Evolutionary conservation across 2,888 invertebrate genomes (phyloP).

Genomic region (Tridacna gigas): DNA sequence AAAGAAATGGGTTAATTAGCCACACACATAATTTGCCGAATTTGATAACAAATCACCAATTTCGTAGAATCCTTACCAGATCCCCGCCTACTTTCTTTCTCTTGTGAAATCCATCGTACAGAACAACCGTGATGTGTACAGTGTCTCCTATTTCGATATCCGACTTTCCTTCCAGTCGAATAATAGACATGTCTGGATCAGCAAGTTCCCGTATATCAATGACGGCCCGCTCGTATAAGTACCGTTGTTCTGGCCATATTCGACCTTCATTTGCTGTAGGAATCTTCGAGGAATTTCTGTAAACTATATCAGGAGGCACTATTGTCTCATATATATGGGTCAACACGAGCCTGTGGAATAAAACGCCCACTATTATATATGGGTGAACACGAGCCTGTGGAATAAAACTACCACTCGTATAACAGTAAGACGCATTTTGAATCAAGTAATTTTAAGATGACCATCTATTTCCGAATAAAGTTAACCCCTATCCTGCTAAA

Average conservation of each 20-base stretch:
- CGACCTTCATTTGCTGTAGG: constrained; percentile 31
- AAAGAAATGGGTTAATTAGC: too few relatives aligned
- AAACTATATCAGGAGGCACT: constrained; percentile 21
- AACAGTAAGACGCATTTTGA: too few relatives aligned
- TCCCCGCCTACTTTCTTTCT: constrained; percentile 45
- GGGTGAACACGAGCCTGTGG: too few relatives aligned
- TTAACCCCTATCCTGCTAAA: too few relatives aligned
- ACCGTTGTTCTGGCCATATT: constrained; percentile 39
- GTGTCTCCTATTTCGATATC: constrained; percentile 33
- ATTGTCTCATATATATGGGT: background rate
- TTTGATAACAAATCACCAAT: too few relatives aligned
- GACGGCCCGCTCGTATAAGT: constrained; percentile 19
- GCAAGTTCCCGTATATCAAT: constrained; percentile 25
- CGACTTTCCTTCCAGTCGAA: constrained; percentile 34
- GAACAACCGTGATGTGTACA: constrained; percentile 14
- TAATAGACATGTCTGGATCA: constrained; percentile 32
- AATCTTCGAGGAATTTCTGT: constrained; percentile 32
- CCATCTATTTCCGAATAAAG: too few relatives aligned
- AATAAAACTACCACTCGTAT: too few relatives aligned
- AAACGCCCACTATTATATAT: too few relatives aligned
- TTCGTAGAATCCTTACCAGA: constrained; percentile 19
- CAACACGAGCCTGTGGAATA: too few relatives aligned
- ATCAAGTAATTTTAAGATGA: too few relatives aligned
- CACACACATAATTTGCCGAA: too few relatives aligned
- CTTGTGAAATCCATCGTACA: constrained; percentile 34